Evolutionary conservation across 2,888 invertebrate genomes (phyloP).

Genomic region (Rhorus exstirpatorius): DNA sequence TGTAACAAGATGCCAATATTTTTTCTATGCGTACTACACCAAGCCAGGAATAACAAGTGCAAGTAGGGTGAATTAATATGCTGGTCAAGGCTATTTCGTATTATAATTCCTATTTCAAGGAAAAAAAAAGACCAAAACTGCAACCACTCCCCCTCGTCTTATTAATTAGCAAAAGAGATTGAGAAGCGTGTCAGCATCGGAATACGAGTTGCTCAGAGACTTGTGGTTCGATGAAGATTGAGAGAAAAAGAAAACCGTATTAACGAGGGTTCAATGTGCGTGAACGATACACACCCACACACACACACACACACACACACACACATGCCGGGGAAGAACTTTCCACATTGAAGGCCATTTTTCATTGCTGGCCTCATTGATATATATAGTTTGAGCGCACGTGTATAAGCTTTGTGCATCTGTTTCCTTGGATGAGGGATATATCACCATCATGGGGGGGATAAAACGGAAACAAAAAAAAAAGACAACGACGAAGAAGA

Average conservation of each 20-base stretch:
- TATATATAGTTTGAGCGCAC: neutral
- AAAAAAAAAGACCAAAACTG: no score
- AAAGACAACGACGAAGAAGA: neutral
- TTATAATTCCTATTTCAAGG: no score
- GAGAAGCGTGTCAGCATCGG: no score
- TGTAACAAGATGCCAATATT: neutral
- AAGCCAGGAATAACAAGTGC: neutral
- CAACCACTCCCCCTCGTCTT: no score
- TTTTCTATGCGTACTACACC: neutral
- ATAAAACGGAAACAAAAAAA: neutral
- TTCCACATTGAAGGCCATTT: constrained; percentile 17
- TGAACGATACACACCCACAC: no score
- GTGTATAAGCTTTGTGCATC: neutral
- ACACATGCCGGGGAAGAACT: no score
- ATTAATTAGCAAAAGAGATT: no score
- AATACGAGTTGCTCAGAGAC: neutral
- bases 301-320: no score
- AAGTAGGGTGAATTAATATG: no score
- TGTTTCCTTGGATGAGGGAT: neutral
- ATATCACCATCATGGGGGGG: neutral
- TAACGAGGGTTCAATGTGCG: neutral
- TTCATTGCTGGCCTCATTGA: no score
- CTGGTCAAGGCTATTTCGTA: no score
- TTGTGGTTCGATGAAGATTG: neutral
- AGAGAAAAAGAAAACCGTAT: no score